Evolutionary conservation across 2,113 vertebrate genomes (phyloP).

Genomic region (Atrichornis clamosus): DNA sequence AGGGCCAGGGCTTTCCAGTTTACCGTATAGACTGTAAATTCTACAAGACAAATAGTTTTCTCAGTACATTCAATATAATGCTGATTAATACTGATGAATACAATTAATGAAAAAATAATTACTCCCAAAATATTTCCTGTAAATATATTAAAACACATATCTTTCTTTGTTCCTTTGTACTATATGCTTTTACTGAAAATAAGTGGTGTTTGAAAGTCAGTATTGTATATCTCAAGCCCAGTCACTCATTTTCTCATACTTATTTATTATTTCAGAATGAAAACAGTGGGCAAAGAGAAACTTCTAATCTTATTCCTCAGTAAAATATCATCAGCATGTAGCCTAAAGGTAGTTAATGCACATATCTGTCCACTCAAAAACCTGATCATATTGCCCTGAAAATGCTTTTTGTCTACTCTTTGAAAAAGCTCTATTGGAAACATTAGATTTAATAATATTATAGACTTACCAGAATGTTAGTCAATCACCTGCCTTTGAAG

Average conservation of each 20-base stretch:
- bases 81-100: too few relatives aligned
- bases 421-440: not conserved
- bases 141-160: not conserved
- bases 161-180: not conserved
- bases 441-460: too few relatives aligned
- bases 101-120: not conserved
- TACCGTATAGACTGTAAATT: not conserved
- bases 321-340: not conserved
- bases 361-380: not conserved
- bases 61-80: not conserved
- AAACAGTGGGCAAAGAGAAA: not conserved
- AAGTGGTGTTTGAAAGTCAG: not conserved
- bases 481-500: not conserved
- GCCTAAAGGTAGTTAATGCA: not conserved
- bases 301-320: not conserved
- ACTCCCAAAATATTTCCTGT: not conserved
- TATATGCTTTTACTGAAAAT: not conserved
- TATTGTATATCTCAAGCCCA: not conserved
- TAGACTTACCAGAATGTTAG: not conserved
- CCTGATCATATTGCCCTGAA: not conserved
- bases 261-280: not conserved
- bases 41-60: not conserved
- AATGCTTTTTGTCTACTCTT: not conserved
- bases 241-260: not conserved
- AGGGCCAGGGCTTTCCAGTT: not conserved